A percentile compares a stretch with the other conserved stretches of the same genome.
Conservation (phyloP, 2,888 invertebrate genomes). For the Folsomia manolachei region DNA sequence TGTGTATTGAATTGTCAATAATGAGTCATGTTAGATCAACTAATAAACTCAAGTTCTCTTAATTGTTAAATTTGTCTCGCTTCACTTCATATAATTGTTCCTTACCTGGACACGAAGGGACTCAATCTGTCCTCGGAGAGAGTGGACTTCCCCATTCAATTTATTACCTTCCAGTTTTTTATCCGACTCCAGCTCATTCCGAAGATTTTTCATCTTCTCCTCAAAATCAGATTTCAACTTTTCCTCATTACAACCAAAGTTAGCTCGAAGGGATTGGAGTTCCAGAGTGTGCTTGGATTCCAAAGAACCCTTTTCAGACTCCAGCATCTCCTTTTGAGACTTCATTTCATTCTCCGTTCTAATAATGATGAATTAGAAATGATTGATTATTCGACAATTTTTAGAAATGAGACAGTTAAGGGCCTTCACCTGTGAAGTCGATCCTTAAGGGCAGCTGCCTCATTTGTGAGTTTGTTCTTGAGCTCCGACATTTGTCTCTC, state of each 20-base stretch:
- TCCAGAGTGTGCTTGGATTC: slow-evolving; percentile 47
- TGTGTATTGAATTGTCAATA: too few relatives aligned
- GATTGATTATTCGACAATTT: too few relatives aligned
- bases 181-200: slow-evolving; percentile 64
- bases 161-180: slow-evolving; percentile 75
- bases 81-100: too few relatives aligned
- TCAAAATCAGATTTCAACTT: slow-evolving; percentile 47
- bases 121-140: slow-evolving; percentile 74
- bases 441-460: slow-evolving; percentile 43
- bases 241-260: slow-evolving; percentile 42
- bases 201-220: slow-evolving; percentile 40
- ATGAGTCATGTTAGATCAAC: too few relatives aligned
- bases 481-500: slow-evolving; percentile 46
- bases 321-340: slow-evolving; percentile 43
- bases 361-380: background rate
- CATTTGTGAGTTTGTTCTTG: slow-evolving; percentile 42
- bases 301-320: slow-evolving; percentile 54
- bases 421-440: slow-evolving; percentile 40
- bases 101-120: slow-evolving; percentile 78
- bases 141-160: slow-evolving; percentile 73
- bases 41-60: too few relatives aligned
- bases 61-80: too few relatives aligned
- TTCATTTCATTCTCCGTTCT: slow-evolving; percentile 46
- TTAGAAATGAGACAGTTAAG: too few relatives aligned
- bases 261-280: slow-evolving; percentile 33